These are phyloP conservation scores for Bombus balteatus DNA, from an alignment of 1,140 invertebrate species.

Conservation along the genomic window DNA sequence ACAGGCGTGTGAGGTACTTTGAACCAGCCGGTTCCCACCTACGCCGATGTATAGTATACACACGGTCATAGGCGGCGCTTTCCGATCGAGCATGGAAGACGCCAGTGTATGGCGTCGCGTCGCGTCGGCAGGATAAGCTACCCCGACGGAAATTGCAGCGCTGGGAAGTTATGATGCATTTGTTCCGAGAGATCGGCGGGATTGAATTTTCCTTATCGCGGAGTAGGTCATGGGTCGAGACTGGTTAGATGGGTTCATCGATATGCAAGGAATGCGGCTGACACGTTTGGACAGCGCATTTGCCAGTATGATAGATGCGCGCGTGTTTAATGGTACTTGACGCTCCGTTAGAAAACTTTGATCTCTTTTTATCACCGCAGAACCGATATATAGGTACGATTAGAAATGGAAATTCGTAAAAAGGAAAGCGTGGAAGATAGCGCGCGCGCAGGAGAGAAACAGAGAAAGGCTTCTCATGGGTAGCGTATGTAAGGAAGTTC, in stretches of 20 bases:
- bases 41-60: slow-evolving; percentile 14
- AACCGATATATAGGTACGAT: too few species aligned
- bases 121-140: slow-evolving; percentile 35
- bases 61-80: slow-evolving; percentile 15
- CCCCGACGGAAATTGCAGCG: slow-evolving; percentile 41
- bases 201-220: slow-evolving; percentile 47
- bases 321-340: not conserved
- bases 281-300: slow-evolving; percentile 18
- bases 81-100: slow-evolving; percentile 7
- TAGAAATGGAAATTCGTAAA: too few species aligned
- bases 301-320: slow-evolving; percentile 6
- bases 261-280: slow-evolving; percentile 25
- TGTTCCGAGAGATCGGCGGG: slow-evolving; percentile 35
- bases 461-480: too few species aligned
- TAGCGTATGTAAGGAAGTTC: too few species aligned
- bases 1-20: slow-evolving; percentile 48
- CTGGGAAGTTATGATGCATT: slow-evolving; percentile 42
- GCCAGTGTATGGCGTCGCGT: not conserved
- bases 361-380: not conserved
- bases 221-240: not conserved
- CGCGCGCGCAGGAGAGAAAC: too few species aligned
- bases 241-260: not conserved
- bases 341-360: not conserved
- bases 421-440: too few species aligned
- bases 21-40: slow-evolving; percentile 47